phyloP scores from a whole-genome alignment of 2,888 invertebrate genomes.

The Drosophila nr. fundita region DNA sequence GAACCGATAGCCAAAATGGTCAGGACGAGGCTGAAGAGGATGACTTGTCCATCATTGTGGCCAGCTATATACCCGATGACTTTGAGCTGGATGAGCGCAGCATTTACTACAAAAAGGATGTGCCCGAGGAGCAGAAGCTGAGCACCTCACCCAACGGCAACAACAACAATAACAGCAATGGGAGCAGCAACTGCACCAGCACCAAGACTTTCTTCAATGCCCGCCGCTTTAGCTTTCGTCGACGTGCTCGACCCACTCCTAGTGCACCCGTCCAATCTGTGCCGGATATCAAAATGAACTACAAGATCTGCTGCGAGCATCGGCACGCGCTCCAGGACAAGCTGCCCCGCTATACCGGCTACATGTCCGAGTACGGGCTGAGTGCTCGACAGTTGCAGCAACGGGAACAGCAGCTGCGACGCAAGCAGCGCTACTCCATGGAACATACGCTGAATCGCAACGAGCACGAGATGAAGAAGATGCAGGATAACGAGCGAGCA shows the following conservation, averaged over 20 bases:
- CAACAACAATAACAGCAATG: slow-evolving; percentile 33
- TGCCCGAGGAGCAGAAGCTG: slow-evolving; percentile 7
- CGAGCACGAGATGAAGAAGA: slow-evolving; percentile 85
- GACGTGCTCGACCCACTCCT: slow-evolving; percentile 41
- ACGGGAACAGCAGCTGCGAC: slow-evolving; percentile 83
- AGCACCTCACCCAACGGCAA: slow-evolving; percentile 3
- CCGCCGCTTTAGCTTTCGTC: slow-evolving; percentile 79
- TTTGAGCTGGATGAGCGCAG: slow-evolving; percentile 67
- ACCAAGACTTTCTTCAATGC: slow-evolving; percentile 65
- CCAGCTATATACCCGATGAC: slow-evolving; percentile 81
- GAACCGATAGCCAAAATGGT: slow-evolving; percentile 15
- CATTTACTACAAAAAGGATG: slow-evolving; percentile 65
- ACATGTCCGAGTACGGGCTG: slow-evolving; percentile 86
- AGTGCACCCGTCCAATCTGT: slow-evolving; percentile 32
- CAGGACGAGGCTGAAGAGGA: slow-evolving; percentile 77
- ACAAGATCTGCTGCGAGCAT: slow-evolving; percentile 85
- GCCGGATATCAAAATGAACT: slow-evolving; percentile 81
- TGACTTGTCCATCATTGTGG: slow-evolving; percentile 83
- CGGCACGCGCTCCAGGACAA: slow-evolving; percentile 83
- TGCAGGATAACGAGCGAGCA: slow-evolving; percentile 86
- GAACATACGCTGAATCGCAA: slow-evolving; percentile 83
- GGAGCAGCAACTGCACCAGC: slow-evolving; percentile 41
- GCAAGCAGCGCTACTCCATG: slow-evolving; percentile 71
- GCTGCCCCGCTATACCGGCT: slow-evolving; percentile 86
- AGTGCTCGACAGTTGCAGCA: slow-evolving; percentile 85